Percentiles rank a stretch among this genome's conserved stretches.
phyloP scores from a whole-genome alignment of 2,797 vertebrate genomes.

The Pelodytes ibericus region DNA sequence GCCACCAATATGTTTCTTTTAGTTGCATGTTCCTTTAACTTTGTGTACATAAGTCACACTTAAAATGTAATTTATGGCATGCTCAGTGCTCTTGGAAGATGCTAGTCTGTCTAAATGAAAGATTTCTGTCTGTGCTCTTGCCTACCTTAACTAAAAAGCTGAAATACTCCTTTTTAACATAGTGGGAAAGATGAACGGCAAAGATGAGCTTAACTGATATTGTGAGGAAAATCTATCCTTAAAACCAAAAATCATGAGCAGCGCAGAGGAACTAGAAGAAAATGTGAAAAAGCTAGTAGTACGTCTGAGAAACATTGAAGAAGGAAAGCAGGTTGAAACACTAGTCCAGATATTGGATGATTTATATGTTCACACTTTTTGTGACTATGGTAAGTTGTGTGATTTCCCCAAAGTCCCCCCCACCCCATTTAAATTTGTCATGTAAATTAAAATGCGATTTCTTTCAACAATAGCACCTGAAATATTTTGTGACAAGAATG shows the following conservation, averaged over 20 bases:
- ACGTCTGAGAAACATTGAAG: conserved; percentile 80
- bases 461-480: conserved; percentile 70
- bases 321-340: conserved; percentile 79
- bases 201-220: neutral
- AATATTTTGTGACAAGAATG: conserved; percentile 82
- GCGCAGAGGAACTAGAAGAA: conserved; percentile 72
- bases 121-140: too few relatives aligned
- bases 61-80: too few relatives aligned
- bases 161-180: too few relatives aligned
- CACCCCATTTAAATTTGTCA: neutral
- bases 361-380: conserved; percentile 79
- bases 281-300: conserved; percentile 85
- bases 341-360: conserved; percentile 89
- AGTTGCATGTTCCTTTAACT: too few relatives aligned
- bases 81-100: too few relatives aligned
- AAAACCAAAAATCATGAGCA: conserved; percentile 66
- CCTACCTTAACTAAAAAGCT: too few relatives aligned
- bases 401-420: neutral
- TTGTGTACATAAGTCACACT: too few relatives aligned
- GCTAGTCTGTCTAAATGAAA: too few relatives aligned
- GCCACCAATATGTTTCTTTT: too few relatives aligned
- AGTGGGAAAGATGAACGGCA: neutral
- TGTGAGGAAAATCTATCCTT: neutral
- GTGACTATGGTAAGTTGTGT: conserved; percentile 76
- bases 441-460: neutral